Conservation (phyloP, 2,113 vertebrate species). For the Odocoileus hemionus region DNA sequence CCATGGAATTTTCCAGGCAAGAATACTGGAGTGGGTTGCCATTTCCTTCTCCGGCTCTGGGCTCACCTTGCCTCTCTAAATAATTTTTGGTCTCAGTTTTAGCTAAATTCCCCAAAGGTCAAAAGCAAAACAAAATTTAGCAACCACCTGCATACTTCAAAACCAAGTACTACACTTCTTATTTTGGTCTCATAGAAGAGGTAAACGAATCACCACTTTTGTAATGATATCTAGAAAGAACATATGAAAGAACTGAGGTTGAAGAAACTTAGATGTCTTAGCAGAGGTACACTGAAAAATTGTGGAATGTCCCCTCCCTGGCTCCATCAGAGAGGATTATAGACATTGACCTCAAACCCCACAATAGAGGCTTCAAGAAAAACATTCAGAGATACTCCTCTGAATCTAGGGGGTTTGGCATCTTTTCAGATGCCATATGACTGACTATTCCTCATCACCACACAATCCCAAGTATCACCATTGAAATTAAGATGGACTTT, state of each 20-base stretch:
- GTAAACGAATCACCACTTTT: neutral
- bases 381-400: neutral
- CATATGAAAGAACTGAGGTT: neutral
- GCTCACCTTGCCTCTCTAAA: neutral
- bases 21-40: neutral
- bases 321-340: neutral
- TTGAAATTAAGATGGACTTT: neutral
- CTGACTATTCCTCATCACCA: neutral
- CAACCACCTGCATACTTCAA: neutral
- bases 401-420: neutral
- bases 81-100: neutral
- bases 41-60: neutral
- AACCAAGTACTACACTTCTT: neutral
- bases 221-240: neutral
- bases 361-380: neutral
- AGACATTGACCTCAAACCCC: neutral
- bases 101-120: neutral
- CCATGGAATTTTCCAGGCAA: neutral
- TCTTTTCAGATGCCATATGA: neutral
- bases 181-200: neutral
- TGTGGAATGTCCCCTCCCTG: neutral
- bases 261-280: neutral
- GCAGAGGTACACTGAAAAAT: neutral
- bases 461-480: neutral
- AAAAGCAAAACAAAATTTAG: neutral